Base-by-base conservation (phyloP, 2,888 invertebrate genomes). In the Cephus sareptanus region DNA sequence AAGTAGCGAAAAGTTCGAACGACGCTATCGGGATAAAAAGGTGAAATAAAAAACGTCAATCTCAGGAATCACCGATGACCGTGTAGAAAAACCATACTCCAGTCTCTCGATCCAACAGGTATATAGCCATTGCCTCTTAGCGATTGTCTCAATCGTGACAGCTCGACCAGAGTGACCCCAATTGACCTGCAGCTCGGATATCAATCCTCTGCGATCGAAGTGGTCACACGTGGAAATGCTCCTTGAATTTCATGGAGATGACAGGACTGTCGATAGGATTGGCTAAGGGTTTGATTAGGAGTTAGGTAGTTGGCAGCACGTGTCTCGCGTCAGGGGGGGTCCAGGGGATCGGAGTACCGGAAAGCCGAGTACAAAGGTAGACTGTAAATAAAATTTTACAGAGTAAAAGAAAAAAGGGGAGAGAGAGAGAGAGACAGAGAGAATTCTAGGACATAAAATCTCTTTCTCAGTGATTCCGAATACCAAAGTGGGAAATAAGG, bases 391-490 rank as follows among this genome's bases (percentile, higher is more conserved):
- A 56, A 56, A 23, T 56, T 23, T 2, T 23, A 23, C 40, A 0
- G 15, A 34, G 4, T 15, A 15, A 11, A 23, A 31, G 12, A 30
- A 3, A 12, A 3, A 31, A 35, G 4, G 15, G 4, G 23, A 15
- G 1, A 34, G 75, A 6, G 12, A 33, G 75, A 12, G 3, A 30
- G 56, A 75, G 30, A 75, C 23, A 74, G 11, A 71, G 75, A 75
- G 34, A 79, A 71, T n/a, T 15, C 71, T 13, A 34, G 31, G 12
- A 34, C 34, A 71, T 71, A 71, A 71, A 71, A 11, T 71, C 71
- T 15, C 71, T 30, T 74, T 68, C 69, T 74, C 37, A 76, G 77
- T 77, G 80, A 80, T 80, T 80, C 33, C 76, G 80, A 76, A 80
- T 77, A 77, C 77, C 80, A 75, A 77, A 77, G 78, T 73, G 40